These are phyloP conservation scores for Pteria penguin DNA, from an alignment of 2,888 invertebrate species.

Conservation along the genomic window DNA sequence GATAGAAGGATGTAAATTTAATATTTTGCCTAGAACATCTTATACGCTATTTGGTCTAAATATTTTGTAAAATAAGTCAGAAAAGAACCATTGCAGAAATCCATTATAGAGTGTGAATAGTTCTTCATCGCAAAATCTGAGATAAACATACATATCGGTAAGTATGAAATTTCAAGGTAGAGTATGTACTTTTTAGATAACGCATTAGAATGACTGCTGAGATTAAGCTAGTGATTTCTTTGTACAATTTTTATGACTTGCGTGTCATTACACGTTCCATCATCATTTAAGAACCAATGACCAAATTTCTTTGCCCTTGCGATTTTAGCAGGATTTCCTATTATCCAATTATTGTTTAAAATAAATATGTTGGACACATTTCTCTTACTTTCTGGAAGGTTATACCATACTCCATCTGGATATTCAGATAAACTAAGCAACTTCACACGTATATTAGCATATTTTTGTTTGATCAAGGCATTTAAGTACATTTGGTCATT, in stretches of 20 bases:
- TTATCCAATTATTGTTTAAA: conserved; percentile 67
- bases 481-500: conserved; percentile 65
- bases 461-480: conserved; percentile 49
- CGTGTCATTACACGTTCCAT: conserved; percentile 33
- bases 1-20: too few relatives aligned
- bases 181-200: too few relatives aligned
- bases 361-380: conserved; percentile 48
- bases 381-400: conserved; percentile 38
- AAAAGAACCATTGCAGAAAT: too few relatives aligned
- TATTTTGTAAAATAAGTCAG: too few relatives aligned
- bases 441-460: conserved; percentile 47
- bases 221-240: too few relatives aligned
- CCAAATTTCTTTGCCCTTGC: conserved; percentile 62
- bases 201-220: too few relatives aligned
- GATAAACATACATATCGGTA: too few relatives aligned
- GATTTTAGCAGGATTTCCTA: conserved; percentile 60
- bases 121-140: too few relatives aligned
- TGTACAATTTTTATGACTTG: conserved; percentile 8
- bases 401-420: conserved; percentile 68
- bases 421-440: conserved; percentile 51
- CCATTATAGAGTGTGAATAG: too few relatives aligned
- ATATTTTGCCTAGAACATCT: too few relatives aligned
- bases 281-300: conserved; percentile 67
- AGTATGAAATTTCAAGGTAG: too few relatives aligned
- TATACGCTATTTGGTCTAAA: too few relatives aligned